phyloP scores from a whole-genome alignment of 1,140 invertebrate genomes.

The Aporrectodea caliginosa region DNA sequence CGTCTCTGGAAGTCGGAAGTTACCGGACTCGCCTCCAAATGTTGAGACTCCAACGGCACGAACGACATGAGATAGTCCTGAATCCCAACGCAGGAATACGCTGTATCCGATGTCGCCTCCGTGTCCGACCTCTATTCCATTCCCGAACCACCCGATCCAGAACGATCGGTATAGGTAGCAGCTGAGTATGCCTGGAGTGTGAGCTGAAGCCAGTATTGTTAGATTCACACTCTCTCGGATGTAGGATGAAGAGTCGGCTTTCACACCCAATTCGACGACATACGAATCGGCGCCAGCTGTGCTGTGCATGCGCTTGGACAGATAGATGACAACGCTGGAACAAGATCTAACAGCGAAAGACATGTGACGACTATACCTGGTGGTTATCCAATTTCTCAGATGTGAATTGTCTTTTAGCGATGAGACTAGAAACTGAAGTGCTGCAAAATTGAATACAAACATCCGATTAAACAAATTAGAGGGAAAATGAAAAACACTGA shows the following conservation, averaged over 20 bases:
- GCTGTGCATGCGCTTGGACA: background rate
- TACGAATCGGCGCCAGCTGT: background rate
- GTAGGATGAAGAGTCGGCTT: background rate
- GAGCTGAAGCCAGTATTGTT: background rate
- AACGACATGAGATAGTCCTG: background rate
- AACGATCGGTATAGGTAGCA: background rate
- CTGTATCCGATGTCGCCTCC: slow-evolving; percentile 8
- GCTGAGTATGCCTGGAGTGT: slow-evolving; percentile 14
- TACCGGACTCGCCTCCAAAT: background rate
- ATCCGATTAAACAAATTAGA: too few species aligned
- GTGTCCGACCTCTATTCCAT: slow-evolving; percentile 5
- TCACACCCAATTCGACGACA: background rate
- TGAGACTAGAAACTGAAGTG: background rate
- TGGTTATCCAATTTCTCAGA: background rate
- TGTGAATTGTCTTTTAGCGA: background rate
- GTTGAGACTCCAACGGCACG: background rate
- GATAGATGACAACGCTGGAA: background rate
- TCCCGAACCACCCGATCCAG: slow-evolving; percentile 16
- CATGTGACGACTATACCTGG: background rate
- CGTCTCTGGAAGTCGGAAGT: background rate
- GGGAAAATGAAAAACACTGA: too few species aligned
- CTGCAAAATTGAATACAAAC: too few species aligned
- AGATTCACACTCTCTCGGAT: background rate
- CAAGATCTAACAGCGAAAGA: background rate
- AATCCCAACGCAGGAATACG: slow-evolving; percentile 6